These are phyloP conservation scores for Lamellibrachia satsuma DNA, from an alignment of 2,888 invertebrate genomes.

Conservation along the genomic window DNA sequence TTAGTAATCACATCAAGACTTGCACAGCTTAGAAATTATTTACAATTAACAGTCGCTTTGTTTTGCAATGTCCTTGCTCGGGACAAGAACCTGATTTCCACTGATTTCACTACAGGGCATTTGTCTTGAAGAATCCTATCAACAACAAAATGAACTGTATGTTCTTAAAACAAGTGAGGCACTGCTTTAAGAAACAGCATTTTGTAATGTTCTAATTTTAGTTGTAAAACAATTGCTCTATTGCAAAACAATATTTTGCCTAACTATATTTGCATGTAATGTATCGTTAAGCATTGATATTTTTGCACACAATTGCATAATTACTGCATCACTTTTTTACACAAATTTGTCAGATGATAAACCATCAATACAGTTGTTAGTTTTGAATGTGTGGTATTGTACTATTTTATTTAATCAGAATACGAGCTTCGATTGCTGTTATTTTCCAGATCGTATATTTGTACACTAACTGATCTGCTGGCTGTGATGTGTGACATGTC, in stretches of 20 bases:
- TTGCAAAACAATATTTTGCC: neutral
- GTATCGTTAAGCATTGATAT: neutral
- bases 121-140: neutral
- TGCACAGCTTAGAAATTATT: neutral
- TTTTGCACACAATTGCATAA: neutral
- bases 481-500: neutral
- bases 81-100: neutral
- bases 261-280: neutral
- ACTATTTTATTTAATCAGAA: conserved; percentile 13
- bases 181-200: neutral
- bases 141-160: neutral
- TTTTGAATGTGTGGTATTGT: conserved; percentile 8
- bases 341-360: neutral
- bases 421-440: neutral
- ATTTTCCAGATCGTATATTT: conserved; percentile 10
- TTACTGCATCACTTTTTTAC: neutral
- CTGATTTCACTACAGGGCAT: neutral
- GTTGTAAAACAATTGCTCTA: neutral
- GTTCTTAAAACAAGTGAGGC: neutral
- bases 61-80: neutral
- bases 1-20: neutral
- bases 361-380: neutral
- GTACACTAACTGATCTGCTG: conserved; percentile 6
- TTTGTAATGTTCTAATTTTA: neutral
- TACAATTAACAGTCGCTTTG: neutral